phyloP scores from a whole-genome alignment of 2,113 vertebrate genomes.

The Indicator indicator region DNA sequence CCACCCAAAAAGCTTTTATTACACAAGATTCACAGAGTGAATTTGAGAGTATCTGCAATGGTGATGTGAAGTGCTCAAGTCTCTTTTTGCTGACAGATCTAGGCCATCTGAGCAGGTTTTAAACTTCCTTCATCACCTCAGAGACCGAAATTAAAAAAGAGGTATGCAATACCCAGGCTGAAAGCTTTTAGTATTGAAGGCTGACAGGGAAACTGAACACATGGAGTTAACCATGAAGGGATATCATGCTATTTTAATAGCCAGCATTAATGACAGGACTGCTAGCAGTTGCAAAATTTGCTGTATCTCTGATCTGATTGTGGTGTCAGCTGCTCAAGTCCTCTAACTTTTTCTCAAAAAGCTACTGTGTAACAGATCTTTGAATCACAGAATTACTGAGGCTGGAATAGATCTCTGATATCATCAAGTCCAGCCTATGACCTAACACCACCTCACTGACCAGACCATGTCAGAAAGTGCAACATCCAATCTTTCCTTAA shows the following conservation, averaged over 20 bases:
- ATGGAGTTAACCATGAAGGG: neutral
- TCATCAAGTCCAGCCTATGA: too few relatives aligned
- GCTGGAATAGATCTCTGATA: too few relatives aligned
- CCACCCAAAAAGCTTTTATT: slow-evolving; percentile 33
- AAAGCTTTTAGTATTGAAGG: neutral
- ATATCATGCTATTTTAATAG: slow-evolving; percentile 6
- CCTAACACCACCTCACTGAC: too few relatives aligned
- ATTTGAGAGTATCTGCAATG: slow-evolving; percentile 20
- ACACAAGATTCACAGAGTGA: slow-evolving; percentile 7
- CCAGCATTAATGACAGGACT: neutral
- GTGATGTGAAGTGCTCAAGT: neutral
- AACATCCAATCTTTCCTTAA: too few relatives aligned
- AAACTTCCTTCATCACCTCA: slow-evolving; percentile 16
- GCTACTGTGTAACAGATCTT: neutral
- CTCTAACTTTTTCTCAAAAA: neutral
- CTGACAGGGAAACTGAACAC: slow-evolving; percentile 9
- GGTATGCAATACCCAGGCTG: neutral
- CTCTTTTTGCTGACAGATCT: slow-evolving; percentile 60
- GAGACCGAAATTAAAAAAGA: slow-evolving; percentile 43
- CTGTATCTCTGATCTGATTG: neutral
- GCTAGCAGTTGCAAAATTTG: neutral
- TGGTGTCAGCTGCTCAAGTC: neutral
- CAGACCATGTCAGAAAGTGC: too few relatives aligned
- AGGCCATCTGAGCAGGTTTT: slow-evolving; percentile 55
- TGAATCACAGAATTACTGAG: neutral